Conservation (phyloP, 2,113 vertebrate species). For the Vidua macroura region DNA sequence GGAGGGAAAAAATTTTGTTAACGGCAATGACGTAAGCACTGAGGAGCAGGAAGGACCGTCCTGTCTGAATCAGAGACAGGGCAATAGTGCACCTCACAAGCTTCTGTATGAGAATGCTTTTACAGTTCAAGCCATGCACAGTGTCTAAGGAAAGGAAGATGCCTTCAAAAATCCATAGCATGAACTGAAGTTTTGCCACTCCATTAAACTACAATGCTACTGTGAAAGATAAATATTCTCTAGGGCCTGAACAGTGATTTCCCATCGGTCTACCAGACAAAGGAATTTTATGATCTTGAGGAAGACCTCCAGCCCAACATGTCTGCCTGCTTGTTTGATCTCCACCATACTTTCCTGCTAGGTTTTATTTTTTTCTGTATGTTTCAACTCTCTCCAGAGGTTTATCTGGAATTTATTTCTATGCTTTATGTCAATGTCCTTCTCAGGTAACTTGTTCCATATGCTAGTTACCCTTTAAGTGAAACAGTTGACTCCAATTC, state of each 20-base stretch:
- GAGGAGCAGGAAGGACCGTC: not conserved
- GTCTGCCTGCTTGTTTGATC: slow-evolving; percentile 27
- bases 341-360: not conserved
- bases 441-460: slow-evolving; percentile 47
- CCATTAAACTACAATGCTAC: not conserved
- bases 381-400: not conserved
- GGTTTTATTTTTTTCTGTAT: not conserved
- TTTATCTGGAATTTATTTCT: slow-evolving; percentile 48
- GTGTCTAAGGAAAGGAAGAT: not conserved
- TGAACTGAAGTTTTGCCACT: not conserved
- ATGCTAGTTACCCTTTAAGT: not conserved
- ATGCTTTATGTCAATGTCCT: not conserved
- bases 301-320: not conserved
- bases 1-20: not conserved
- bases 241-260: not conserved
- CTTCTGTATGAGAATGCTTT: not conserved
- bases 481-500: not conserved
- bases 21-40: not conserved
- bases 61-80: not conserved
- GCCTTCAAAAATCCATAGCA: not conserved
- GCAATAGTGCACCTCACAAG: not conserved
- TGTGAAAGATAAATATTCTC: not conserved
- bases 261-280: not conserved
- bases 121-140: not conserved
- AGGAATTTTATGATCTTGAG: slow-evolving; percentile 11